Base-by-base conservation (phyloP, 2,113 vertebrate genomes). In the Pithys albifrons region DNA sequence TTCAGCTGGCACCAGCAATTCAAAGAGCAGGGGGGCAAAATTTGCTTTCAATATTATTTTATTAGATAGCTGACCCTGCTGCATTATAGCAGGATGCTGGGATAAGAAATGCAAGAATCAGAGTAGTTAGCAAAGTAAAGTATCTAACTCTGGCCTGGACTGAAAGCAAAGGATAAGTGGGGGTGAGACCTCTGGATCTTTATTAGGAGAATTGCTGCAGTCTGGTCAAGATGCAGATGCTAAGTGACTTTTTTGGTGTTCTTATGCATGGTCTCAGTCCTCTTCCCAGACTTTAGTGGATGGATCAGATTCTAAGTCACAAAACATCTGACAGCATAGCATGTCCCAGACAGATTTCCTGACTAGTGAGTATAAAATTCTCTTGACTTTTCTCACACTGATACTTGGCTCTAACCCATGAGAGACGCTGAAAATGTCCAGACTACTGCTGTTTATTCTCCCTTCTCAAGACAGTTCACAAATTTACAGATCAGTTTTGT, bases 1-100 rank as follows among this genome's bases (percentile, higher is more conserved):
- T 77, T 74, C 65, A 93, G 74, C 88, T 95, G 93, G 92, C 89
- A 83, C 82, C 91, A 85, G 86, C 88, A 88, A 91, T 94, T 93
- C 64, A 70, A 28, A 23, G 35, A 91, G 57, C 0, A 0, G 23
- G 45, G 45, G 29, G 15, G 6, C 0, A 31, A 54, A 20, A 64
- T 45, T 45, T 59, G 39, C 29, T 65, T 88, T 82, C 73, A 52
- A n/a, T 69, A 69, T 45, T 61, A 8, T 58, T 62, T 73, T 62
- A 48, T 72, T 72, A 73, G 80, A 31, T 59, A 83, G 45, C 41
- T 79, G 35, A 28, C 20, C 28, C 51, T n/a, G 37, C 52, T 84
- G 2, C 1, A 7, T 66, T 62, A 8, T 31, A 78, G 39, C 28
- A 91, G 35, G 45, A 84, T 82, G 73, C 46, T 79, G 37, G 39